Base-by-base conservation (phyloP, 1,140 invertebrate genomes). In the Procambarus clarkii region DNA sequence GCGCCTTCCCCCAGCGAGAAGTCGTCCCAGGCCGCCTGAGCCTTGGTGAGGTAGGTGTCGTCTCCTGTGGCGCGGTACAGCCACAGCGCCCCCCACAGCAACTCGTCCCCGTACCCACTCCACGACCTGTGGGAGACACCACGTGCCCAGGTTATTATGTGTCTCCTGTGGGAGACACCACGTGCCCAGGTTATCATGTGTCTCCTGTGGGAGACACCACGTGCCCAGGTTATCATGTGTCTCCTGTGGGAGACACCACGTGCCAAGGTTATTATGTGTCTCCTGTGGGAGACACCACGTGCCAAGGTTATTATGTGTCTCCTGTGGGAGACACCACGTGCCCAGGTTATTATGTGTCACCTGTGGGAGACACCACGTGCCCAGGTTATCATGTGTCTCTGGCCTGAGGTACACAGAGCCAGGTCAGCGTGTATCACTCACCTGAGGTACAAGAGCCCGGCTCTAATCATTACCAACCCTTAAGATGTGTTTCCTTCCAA, bases 1-100 rank as follows among this genome's bases (percentile, higher is more conserved):
- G 91, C 93, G 0, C 50, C 46, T 2, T 92, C 87, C 8, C 18
- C 45, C 21, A 88, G 93, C 45, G 94, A 93, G 86, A 95, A 96
- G 87, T 95, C 94, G 64, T 94, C 91, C 91, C 95, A 96, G 92
- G 95, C 94, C 74, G 94, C 93, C 60, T 95, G 94, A 2, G 96
- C 96, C 58, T 96, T 95, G 15, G 95, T 94, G 77, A 96, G 93
- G 92, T 96, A 96, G 34, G 93, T 93, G 0, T 93, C 88, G 8
- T 96, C 95, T 18, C 95, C 95, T 0, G 96, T 93, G 50, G 93
- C 93, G 13, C 91, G 86, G 76, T 89, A 87, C 76, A 93, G 84
- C 93, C 93, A 93, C 50, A 92, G 82, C 11, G 92, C 93, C 5
- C 84, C 86, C 93, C 93, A 93, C n/a, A 74, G 50, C 77, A 93